These are phyloP conservation scores for Meda fulgida DNA, from an alignment of 2,797 vertebrate species.

Conservation along the genomic window DNA sequence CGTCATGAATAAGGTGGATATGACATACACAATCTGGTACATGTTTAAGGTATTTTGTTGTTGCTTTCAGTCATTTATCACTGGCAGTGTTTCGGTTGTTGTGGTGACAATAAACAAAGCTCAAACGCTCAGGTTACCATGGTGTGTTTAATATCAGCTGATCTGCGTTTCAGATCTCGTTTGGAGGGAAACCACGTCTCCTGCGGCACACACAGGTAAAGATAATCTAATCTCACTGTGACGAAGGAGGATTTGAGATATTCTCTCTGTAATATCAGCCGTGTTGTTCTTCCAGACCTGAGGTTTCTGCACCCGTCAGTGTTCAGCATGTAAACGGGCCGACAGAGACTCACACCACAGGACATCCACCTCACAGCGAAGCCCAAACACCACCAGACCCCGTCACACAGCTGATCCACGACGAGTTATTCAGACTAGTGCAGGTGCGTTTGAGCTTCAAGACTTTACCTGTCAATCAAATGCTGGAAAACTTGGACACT, in stretches of 20 bases:
- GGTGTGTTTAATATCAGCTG: slow-evolving; percentile 2
- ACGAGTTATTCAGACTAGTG: slow-evolving; percentile 91
- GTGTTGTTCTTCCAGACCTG: background rate
- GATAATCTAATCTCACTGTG: background rate
- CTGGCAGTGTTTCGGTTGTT: background rate
- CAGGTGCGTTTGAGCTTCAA: slow-evolving; percentile 80
- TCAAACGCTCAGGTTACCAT: background rate
- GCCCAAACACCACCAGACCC: slow-evolving; percentile 66
- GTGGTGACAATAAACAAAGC: background rate
- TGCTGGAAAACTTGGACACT: background rate
- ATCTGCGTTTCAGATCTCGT: background rate
- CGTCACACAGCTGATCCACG: slow-evolving; percentile 83
- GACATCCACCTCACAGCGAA: slow-evolving; percentile 34
- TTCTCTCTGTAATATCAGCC: background rate
- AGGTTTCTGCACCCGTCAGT: slow-evolving; percentile 20
- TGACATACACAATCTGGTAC: no score
- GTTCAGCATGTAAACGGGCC: slow-evolving; percentile 35
- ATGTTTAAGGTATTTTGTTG: background rate
- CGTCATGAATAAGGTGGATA: no score
- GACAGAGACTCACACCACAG: slow-evolving; percentile 39
- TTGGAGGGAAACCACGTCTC: background rate
- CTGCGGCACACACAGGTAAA: background rate
- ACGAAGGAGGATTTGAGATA: background rate
- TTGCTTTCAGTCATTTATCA: background rate
- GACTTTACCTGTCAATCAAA: no score